These are phyloP conservation scores for Martes martes DNA, from an alignment of 2,113 vertebrate genomes.

Conservation along the genomic window DNA sequence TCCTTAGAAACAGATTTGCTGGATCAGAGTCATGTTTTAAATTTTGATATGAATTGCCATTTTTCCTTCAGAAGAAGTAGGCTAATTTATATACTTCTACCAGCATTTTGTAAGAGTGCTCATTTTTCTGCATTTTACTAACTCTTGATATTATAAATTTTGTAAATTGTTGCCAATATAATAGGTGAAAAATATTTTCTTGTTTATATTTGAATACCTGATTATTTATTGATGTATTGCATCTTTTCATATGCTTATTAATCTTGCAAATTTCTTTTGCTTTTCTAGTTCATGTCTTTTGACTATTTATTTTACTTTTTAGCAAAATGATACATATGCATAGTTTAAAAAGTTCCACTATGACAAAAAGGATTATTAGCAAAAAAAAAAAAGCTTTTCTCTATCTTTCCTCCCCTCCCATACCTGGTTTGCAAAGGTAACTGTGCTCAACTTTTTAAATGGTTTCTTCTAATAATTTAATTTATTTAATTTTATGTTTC, in stretches of 20 bases:
- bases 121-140: background rate
- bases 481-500: background rate
- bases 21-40: background rate
- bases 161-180: background rate
- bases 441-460: background rate
- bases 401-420: background rate
- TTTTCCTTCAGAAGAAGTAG: background rate
- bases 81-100: background rate
- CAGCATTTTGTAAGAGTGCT: background rate
- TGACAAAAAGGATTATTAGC: background rate
- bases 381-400: background rate
- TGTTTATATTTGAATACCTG: background rate
- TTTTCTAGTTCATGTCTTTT: constrained; percentile 15
- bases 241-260: background rate
- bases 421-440: background rate
- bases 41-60: background rate
- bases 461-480: background rate
- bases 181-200: background rate
- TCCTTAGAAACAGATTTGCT: background rate
- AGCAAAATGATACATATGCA: background rate
- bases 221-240: background rate
- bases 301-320: background rate
- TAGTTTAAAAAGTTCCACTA: background rate
- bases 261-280: background rate
- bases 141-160: background rate